Conservation (phyloP, 2,113 vertebrate species). For the Rhegmatorhina hoffmannsi region DNA sequence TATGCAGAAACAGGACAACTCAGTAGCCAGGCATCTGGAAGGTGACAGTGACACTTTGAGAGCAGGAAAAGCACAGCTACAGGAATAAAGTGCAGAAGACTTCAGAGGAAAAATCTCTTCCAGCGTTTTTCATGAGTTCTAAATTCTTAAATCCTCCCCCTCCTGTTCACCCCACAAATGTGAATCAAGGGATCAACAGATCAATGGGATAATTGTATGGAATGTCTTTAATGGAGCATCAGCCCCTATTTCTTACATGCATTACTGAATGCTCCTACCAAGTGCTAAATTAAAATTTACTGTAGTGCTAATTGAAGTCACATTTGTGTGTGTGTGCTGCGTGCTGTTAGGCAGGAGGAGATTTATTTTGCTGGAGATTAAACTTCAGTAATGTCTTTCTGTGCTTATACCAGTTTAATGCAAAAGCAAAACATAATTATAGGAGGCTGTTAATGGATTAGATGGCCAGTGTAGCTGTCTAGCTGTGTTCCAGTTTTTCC, state of each 20-base stretch:
- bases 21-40: not conserved
- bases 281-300: slow-evolving; percentile 65
- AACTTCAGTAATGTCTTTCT: slow-evolving; percentile 61
- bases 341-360: slow-evolving; percentile 49
- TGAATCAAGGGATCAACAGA: slow-evolving; percentile 15
- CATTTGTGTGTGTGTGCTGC: slow-evolving; percentile 16
- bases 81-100: not conserved
- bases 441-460: slow-evolving; percentile 53
- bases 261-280: slow-evolving; percentile 43
- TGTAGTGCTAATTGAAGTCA: slow-evolving; percentile 45
- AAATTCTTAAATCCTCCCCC: not conserved
- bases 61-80: not conserved
- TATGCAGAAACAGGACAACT: not conserved
- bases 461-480: slow-evolving; percentile 36
- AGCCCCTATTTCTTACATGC: not conserved
- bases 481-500: slow-evolving; percentile 36
- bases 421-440: slow-evolving; percentile 54
- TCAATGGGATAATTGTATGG: not conserved
- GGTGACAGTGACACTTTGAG: not conserved
- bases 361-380: slow-evolving; percentile 50
- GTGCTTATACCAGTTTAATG: slow-evolving; percentile 47
- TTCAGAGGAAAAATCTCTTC: not conserved
- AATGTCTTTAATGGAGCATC: slow-evolving; percentile 13
- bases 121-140: not conserved
- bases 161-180: not conserved